phyloP scores from a whole-genome alignment of 2,797 vertebrate genomes.

The Catamblyrhynchus diadema region DNA sequence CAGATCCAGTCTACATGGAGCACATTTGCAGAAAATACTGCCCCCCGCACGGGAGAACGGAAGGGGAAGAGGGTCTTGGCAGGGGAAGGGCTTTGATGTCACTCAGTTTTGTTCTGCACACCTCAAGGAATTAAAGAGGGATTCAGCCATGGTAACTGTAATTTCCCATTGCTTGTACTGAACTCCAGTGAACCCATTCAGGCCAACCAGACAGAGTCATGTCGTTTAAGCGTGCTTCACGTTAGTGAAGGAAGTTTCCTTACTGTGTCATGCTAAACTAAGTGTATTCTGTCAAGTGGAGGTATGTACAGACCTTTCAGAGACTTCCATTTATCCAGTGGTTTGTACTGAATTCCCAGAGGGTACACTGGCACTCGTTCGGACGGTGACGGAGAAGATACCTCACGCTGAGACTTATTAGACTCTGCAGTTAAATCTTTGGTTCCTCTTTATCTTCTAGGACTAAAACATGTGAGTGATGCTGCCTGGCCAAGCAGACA shows the following conservation, averaged over 20 bases:
- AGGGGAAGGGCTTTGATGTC: constrained; percentile 75
- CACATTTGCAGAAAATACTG: constrained; percentile 75
- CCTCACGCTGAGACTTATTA: constrained; percentile 73
- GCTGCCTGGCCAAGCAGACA: constrained; percentile 69
- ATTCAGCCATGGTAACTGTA: constrained; percentile 69
- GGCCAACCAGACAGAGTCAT: constrained; percentile 65
- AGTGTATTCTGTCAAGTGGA: constrained; percentile 73
- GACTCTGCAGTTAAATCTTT: constrained; percentile 72
- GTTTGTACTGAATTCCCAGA: constrained; percentile 70
- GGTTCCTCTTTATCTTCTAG: constrained; percentile 72
- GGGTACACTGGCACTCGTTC: constrained; percentile 66
- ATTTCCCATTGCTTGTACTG: constrained; percentile 67
- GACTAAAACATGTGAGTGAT: constrained; percentile 75
- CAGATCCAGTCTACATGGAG: constrained; percentile 77
- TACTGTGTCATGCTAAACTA: constrained; percentile 74
- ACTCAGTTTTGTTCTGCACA: constrained; percentile 72
- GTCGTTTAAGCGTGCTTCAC: constrained; percentile 70
- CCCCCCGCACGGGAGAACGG: constrained; percentile 63
- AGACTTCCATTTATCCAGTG: constrained; percentile 64
- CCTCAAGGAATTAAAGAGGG: constrained; percentile 72
- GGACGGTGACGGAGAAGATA: constrained; percentile 70
- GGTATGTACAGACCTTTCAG: constrained; percentile 65
- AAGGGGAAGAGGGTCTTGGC: constrained; percentile 73
- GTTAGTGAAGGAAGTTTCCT: constrained; percentile 68
- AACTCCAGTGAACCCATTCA: constrained; percentile 67